phyloP scores from a whole-genome alignment of 2,888 invertebrate genomes.

The Pammene fasciana region DNA sequence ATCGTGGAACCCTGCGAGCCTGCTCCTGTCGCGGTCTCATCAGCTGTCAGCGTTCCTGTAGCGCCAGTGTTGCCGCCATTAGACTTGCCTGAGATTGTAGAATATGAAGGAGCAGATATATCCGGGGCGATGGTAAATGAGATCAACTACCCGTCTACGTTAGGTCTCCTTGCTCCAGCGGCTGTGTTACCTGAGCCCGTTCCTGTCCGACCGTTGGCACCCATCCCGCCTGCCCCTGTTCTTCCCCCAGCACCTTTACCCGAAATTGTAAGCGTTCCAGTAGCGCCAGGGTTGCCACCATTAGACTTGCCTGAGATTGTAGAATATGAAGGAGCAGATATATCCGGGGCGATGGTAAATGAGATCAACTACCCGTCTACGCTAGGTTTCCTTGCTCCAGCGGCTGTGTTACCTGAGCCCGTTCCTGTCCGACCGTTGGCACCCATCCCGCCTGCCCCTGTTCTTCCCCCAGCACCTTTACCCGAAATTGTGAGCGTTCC shows the following conservation, averaged over 20 bases:
- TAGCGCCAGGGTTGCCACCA: conserved; percentile 21
- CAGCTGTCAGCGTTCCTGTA: conserved; percentile 13
- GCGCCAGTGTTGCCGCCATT: conserved; percentile 24
- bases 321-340: conserved; percentile 8
- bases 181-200: conserved; percentile 25
- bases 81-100: conserved; percentile 6
- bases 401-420: conserved; percentile 26
- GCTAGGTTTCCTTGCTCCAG: conserved; percentile 43
- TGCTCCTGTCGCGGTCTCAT: background rate
- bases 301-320: conserved; percentile 7
- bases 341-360: background rate
- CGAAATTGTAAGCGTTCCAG: conserved; percentile 18
- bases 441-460: conserved; percentile 26
- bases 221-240: conserved; percentile 24
- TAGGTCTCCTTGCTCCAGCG: conserved; percentile 44
- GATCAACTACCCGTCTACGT: conserved; percentile 17
- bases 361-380: conserved; percentile 17
- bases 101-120: conserved; percentile 10
- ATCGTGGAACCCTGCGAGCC: conserved; percentile 22
- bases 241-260: conserved; percentile 22
- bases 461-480: conserved; percentile 19
- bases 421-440: conserved; percentile 8
- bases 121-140: background rate
- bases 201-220: conserved; percentile 6
- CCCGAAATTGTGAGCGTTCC: conserved; percentile 24